These are phyloP conservation scores for Apamea crenata DNA, from an alignment of 2,888 invertebrate genomes.

Conservation along the genomic window DNA sequence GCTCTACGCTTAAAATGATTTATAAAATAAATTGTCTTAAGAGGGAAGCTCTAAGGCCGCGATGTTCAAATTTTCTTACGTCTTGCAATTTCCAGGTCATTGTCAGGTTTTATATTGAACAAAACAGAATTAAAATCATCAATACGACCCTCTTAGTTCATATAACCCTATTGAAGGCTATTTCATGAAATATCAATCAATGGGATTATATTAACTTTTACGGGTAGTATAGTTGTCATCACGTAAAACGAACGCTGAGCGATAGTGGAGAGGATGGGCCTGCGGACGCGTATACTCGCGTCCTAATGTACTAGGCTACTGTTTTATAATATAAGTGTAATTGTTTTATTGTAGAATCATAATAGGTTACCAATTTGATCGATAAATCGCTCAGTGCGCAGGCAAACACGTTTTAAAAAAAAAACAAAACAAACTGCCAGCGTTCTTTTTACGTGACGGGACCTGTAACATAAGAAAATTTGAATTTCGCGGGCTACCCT, in stretches of 20 bases:
- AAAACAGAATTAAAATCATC: neutral
- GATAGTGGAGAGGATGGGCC: too few relatives aligned
- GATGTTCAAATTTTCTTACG: neutral
- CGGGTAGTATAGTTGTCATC: too few relatives aligned
- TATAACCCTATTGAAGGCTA: neutral
- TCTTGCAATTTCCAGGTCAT: neutral
- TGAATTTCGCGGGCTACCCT: neutral
- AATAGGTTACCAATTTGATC: too few relatives aligned
- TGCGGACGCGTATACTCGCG: too few relatives aligned
- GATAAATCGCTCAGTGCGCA: too few relatives aligned
- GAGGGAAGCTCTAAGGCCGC: neutral
- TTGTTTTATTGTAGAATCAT: too few relatives aligned
- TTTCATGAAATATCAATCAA: neutral
- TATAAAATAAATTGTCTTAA: slow-evolving; percentile 21
- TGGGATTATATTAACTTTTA: neutral
- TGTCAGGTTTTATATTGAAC: neutral
- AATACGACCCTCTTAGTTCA: neutral
- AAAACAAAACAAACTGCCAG: too few relatives aligned
- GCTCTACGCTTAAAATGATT: slow-evolving; percentile 26
- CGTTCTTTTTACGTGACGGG: too few relatives aligned
- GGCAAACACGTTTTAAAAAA: too few relatives aligned
- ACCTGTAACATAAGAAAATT: neutral
- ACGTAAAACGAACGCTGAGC: too few relatives aligned
- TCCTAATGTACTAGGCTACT: too few relatives aligned
- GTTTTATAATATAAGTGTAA: too few relatives aligned